phyloP scores from a whole-genome alignment of 2,888 invertebrate species.

The Digitonthophagus gazella region DNA sequence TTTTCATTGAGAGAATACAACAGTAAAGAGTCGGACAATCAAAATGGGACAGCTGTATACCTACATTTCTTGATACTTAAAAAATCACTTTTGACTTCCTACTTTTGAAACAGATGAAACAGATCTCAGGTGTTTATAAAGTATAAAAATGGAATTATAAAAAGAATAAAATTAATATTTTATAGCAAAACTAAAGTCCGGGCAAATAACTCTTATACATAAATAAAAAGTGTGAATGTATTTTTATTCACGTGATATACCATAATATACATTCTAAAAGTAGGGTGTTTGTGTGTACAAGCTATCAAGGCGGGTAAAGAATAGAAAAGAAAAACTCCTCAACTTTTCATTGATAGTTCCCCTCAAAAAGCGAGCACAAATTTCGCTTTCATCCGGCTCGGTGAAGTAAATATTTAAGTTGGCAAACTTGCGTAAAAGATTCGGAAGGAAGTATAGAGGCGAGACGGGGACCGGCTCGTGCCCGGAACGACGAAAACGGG shows the following conservation, averaged over 20 bases:
- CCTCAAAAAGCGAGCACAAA: constrained; percentile 20
- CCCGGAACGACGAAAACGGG: constrained; percentile 27
- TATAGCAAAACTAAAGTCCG: too few species aligned
- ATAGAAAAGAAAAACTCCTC: constrained; percentile 9
- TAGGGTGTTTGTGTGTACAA: constrained; percentile 6
- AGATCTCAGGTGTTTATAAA: too few species aligned
- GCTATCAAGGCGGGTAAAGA: constrained; percentile 16
- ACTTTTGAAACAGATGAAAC: too few species aligned
- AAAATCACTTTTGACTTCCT: too few species aligned
- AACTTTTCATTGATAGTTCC: constrained; percentile 22
- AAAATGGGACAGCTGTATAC: too few species aligned
- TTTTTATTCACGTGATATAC: background rate
- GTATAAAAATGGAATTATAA: too few species aligned
- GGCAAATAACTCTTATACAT: too few species aligned
- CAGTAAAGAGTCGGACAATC: too few species aligned
- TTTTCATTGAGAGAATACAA: too few species aligned
- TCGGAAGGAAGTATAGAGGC: constrained; percentile 32
- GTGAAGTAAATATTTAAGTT: constrained; percentile 31
- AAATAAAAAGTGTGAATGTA: background rate
- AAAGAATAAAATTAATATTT: background rate
- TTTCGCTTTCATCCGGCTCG: constrained; percentile 27
- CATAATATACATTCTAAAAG: background rate
- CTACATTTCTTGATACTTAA: too few species aligned
- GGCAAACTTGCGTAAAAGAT: constrained; percentile 31
- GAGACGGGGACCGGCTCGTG: constrained; percentile 23